Percentiles rank a stretch among this genome's conserved stretches.
Conservation (phyloP, 2,113 vertebrate genomes). For the Lepus europaeus region DNA sequence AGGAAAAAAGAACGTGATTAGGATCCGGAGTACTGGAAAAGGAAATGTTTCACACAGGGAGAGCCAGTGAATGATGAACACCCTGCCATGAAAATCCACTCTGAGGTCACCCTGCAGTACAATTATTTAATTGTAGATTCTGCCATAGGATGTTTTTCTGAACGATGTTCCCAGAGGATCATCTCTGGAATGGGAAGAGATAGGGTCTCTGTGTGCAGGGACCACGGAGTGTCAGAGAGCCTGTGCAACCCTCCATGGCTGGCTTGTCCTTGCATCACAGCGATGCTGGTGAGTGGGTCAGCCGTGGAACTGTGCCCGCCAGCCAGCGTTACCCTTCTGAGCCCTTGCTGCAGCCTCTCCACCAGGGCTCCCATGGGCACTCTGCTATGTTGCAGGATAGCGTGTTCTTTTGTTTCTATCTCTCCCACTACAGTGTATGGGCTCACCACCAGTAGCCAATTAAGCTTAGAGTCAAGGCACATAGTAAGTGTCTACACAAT, state of each 20-base stretch:
- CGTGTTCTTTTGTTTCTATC: background rate
- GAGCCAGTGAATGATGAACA: background rate
- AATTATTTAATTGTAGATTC: background rate
- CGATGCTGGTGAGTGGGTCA: background rate
- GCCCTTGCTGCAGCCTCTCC: background rate
- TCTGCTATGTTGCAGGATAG: background rate
- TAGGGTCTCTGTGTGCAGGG: background rate
- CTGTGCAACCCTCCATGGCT: background rate
- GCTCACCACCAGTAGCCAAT: background rate
- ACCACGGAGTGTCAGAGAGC: no score
- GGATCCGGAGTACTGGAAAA: background rate
- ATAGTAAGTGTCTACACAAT: background rate
- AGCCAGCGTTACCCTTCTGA: background rate
- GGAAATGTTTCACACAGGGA: background rate
- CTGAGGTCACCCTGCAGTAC: background rate
- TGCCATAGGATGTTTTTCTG: background rate
- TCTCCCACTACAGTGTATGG: background rate
- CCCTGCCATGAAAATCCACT: background rate
- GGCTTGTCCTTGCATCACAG: background rate
- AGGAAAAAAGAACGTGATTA: conserved; percentile 12
- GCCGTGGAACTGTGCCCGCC: background rate
- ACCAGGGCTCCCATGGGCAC: background rate
- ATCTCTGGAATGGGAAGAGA: background rate
- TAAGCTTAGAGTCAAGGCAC: background rate
- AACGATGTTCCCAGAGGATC: background rate